phyloP scores from a whole-genome alignment of 1,140 invertebrate species.

The Philotrypesis tridentata region DNA sequence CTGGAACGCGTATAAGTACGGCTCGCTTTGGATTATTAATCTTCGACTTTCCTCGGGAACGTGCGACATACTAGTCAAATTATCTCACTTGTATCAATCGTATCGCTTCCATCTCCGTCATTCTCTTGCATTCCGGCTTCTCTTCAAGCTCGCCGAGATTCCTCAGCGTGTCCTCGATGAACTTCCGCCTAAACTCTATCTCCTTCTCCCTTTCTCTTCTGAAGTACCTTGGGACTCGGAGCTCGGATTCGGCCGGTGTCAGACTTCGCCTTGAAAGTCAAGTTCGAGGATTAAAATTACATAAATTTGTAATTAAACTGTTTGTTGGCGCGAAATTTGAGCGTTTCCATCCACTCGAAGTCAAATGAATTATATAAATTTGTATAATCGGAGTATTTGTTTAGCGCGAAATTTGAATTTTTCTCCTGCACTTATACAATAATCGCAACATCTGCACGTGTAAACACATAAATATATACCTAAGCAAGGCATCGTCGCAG shows the following conservation, averaged over 20 bases:
- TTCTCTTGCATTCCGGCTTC: slow-evolving; percentile 71
- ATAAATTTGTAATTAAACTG: too few species aligned
- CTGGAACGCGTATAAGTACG: too few species aligned
- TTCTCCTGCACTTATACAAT: too few species aligned
- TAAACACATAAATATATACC: slow-evolving; percentile 52
- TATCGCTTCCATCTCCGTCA: slow-evolving; percentile 89
- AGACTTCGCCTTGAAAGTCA: slow-evolving; percentile 62
- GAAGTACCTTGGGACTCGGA: slow-evolving; percentile 82
- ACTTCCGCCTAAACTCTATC: slow-evolving; percentile 76
- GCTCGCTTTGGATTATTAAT: too few species aligned
- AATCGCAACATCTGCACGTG: too few species aligned
- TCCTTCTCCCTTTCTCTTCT: slow-evolving; percentile 79
- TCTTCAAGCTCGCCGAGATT: slow-evolving; percentile 82
- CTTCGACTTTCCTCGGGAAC: background rate
- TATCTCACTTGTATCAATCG: slow-evolving; percentile 82
- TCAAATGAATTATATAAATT: too few species aligned
- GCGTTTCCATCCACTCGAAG: too few species aligned
- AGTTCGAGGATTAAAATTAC: too few species aligned
- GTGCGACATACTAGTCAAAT: background rate
- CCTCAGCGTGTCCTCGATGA: slow-evolving; percentile 79
- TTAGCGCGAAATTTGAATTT: background rate
- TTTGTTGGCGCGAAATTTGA: too few species aligned
- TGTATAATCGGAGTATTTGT: too few species aligned
- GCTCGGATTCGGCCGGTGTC: slow-evolving; percentile 80
- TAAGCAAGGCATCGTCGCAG: slow-evolving; percentile 83